Evolutionary conservation across 2,797 vertebrate genomes (phyloP), one percentile per base, ranked within the genome.

Genomic region (Cyprinodon diabolis): DNA sequence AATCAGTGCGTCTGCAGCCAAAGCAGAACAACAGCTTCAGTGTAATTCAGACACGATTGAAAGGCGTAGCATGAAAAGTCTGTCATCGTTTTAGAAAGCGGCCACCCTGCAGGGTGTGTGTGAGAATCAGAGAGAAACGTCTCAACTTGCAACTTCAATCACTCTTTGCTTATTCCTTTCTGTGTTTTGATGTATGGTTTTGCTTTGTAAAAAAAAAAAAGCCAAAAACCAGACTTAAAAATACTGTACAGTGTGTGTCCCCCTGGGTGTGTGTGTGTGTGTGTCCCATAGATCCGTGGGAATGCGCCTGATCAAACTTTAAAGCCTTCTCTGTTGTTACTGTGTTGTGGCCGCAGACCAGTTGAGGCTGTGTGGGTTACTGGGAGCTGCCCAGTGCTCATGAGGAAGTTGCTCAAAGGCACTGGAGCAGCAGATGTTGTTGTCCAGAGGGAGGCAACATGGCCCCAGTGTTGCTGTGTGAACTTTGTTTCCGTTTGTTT

Each of bases 281-380:
- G 12, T 69, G 72, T 77, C 83, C 79, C 89, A 86, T 91, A 87
- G 86, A 80, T 74, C 65, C 80, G 82, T 91, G 91, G 87, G 88
- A 92, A 90, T 55, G 6, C 69, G 78, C 80, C 78, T 70, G 30
- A 37, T 69, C 79, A 62, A 55, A 23, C 78, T 71, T 79, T 70
- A 47, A 75, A 82, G 77, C 45, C 48, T 75, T 14, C n/a, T 66
- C 35, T 72, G 76, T 73, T 62, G 35, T 62, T 62, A 35, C 60
- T 62, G 17, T 10, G 75, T 69, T 76, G 73, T 68, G 77, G 78
- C 60, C 13, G 56, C 69, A 55, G 68, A 81, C 75, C 83, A 60
- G 78, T 75, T 19, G 60, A 79, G 72, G 78, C 71, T 69, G 12
- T 84, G 69, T 81, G 77, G 83, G 78, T 79, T 75, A 76, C 66